Percentiles rank a stretch among this genome's conserved stretches.
Evolutionary conservation across 2,888 invertebrate species (phyloP).

Genomic region (Amiota minor): DNA sequence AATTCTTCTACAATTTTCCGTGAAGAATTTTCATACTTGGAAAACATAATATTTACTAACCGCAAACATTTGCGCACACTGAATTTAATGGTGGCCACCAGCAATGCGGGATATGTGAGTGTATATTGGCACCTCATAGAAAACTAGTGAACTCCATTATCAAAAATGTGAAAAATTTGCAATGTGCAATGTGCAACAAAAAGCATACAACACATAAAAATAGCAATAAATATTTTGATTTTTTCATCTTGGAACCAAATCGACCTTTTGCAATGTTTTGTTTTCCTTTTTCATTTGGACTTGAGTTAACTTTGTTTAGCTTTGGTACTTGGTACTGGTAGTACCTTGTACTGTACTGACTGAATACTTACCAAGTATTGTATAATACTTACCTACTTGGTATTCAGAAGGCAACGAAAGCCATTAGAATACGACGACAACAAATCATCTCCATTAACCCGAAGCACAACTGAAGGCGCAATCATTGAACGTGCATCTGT

Average conservation of each 20-base stretch:
- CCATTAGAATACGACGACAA: conserved; percentile 63
- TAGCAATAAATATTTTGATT: too few relatives aligned
- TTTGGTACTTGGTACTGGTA: too few relatives aligned
- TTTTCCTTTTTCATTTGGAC: not conserved
- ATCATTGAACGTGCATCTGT: conserved; percentile 68
- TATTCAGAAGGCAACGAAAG: too few relatives aligned
- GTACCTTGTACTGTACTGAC: too few relatives aligned
- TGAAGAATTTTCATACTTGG: not conserved
- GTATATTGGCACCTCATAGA: not conserved
- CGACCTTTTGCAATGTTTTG: conserved; percentile 2
- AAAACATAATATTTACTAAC: too few relatives aligned
- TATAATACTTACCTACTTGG: too few relatives aligned
- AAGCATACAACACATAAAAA: not conserved
- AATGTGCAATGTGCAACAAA: not conserved
- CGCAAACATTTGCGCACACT: too few relatives aligned
- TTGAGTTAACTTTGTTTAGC: too few relatives aligned
- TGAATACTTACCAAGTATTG: too few relatives aligned
- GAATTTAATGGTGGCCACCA: conserved; percentile 1
- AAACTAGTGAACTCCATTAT: conserved; percentile 5
- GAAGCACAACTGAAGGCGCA: conserved; percentile 66
- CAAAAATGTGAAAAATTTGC: not conserved
- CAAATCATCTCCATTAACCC: conserved; percentile 70
- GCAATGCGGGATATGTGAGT: conserved; percentile 2
- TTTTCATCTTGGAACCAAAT: conserved; percentile 34
- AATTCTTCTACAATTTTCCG: not conserved